These are phyloP conservation scores for Pheucticus melanocephalus DNA, from an alignment of 2,113 vertebrate genomes.

Conservation along the genomic window DNA sequence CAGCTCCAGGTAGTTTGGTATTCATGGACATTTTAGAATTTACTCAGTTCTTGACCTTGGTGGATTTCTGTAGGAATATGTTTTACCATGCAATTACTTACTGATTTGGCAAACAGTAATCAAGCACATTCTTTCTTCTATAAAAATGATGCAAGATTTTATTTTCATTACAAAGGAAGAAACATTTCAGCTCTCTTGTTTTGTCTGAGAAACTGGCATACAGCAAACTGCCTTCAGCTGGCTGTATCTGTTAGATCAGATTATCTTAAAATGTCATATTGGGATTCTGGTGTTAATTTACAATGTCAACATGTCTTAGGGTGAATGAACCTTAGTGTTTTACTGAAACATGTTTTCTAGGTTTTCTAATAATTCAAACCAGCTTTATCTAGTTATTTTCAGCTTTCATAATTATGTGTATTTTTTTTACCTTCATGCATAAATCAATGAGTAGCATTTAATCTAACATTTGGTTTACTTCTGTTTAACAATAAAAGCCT, in stretches of 20 bases:
- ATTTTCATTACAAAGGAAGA: neutral
- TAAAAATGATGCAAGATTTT: neutral
- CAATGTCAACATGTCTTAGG: neutral
- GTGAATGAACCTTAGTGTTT: neutral
- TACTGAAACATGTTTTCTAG: neutral
- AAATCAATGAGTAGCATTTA: neutral
- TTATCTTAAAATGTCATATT: neutral
- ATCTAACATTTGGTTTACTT: conserved; percentile 2
- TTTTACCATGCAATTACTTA: conserved; percentile 14
- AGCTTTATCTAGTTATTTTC: conserved; percentile 3
- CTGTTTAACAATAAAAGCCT: conserved; percentile 26
- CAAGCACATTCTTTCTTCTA: neutral
- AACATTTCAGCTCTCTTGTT: neutral
- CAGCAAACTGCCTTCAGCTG: neutral
- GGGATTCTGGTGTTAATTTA: neutral
- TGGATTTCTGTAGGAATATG: neutral
- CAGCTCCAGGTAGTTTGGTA: neutral
- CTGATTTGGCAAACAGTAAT: conserved; percentile 5
- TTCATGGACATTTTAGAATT: neutral
- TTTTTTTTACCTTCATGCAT: neutral
- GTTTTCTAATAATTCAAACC: neutral
- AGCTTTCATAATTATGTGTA: neutral
- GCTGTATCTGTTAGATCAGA: neutral
- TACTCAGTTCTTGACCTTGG: neutral
- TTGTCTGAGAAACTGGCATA: neutral